These are phyloP conservation scores for Gadus chalcogrammus DNA, from an alignment of 2,113 vertebrate genomes.

Conservation along the genomic window DNA sequence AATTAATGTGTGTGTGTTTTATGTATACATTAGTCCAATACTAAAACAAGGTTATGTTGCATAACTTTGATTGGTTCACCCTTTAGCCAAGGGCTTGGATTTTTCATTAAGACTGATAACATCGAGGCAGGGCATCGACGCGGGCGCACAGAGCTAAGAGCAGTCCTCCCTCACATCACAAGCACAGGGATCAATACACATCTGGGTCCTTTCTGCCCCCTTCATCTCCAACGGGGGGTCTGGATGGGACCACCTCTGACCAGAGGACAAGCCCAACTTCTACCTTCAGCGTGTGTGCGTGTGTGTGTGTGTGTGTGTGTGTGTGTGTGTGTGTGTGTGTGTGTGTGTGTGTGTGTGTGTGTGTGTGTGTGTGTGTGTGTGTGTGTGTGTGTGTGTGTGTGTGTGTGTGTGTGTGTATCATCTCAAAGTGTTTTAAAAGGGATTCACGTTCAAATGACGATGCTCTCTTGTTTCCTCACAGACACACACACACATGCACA, in stretches of 20 bases:
- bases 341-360: not conserved
- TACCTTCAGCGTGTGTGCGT: not conserved
- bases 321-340: not conserved
- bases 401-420: no score
- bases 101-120: slow-evolving; percentile 64
- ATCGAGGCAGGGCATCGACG: slow-evolving; percentile 51
- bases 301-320: not conserved
- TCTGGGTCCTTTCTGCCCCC: slow-evolving; percentile 52
- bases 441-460: no score
- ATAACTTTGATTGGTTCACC: slow-evolving; percentile 54
- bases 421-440: no score
- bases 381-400: no score
- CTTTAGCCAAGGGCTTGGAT: slow-evolving; percentile 57
- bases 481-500: no score
- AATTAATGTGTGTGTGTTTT: slow-evolving; percentile 15
- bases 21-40: slow-evolving; percentile 6
- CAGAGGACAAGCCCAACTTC: slow-evolving; percentile 9
- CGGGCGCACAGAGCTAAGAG: slow-evolving; percentile 47
- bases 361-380: not conserved
- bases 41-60: slow-evolving; percentile 46
- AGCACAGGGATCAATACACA: slow-evolving; percentile 54
- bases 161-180: slow-evolving; percentile 60
- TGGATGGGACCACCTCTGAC: not conserved
- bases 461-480: no score
- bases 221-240: slow-evolving; percentile 29